Base-by-base conservation (phyloP, 2,113 vertebrate species). In the Apus apus region DNA sequence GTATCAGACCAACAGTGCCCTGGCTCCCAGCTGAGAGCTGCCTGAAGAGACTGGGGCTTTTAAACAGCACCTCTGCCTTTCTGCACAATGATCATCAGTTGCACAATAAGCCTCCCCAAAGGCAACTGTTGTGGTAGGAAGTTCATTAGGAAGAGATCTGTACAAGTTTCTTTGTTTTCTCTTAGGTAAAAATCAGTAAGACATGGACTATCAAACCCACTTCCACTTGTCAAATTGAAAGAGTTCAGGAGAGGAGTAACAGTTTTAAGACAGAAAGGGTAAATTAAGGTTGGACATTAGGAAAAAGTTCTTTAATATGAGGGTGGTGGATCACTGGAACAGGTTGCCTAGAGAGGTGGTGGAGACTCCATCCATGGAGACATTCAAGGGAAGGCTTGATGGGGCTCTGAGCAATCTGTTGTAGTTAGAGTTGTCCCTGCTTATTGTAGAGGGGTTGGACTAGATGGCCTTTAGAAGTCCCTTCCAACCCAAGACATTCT, bases 161-260 rank as follows among this genome's bases (percentile, higher is more conserved):
- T 76, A 38, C 50, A 72, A 48, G 4, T 54, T 72, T 20, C 20
- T 51, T 2, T 17, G 9, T 64, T 64, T 86, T 92, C 46, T 91
- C n/a, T 78, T 64, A 16, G 51, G 72, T 70, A 38, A 60, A 91
- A 91, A 93, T 85, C 87, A 84, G 18, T 93, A 86, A 75, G 61
- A 88, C 22, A 43, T 6, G 56, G 91, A 48, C 25, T 93, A 88
- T 77, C 85, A 85, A 87, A 77, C 10, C 21, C 76, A 60, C 38
- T 93, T 93, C 56, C 64, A 32, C 82, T 51, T 89, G 71, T 79
- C 87, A 80, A 56, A 76, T 34, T 85, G 85, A 60, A 67, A 60
- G 58, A 43, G 43, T 64, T 93, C 5, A 34, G 56, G 79, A 77
- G 38, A 38, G 38, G 38, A 38, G 38, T 38, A 38, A 38, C 10